phyloP scores from a whole-genome alignment of 2,888 invertebrate species.

The Megaustenia siamemsis region DNA sequence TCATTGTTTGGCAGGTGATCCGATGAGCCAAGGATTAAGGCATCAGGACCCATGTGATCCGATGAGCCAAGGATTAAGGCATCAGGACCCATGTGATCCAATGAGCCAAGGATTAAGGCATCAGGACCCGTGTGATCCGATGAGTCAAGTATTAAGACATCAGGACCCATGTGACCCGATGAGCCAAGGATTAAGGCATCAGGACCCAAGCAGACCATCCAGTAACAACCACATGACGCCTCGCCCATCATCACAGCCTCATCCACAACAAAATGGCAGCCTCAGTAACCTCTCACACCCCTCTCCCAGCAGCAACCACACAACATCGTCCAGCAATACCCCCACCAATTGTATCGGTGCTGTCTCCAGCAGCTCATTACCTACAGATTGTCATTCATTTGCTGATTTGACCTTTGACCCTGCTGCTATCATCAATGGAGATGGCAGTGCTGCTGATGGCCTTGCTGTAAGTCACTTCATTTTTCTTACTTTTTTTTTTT shows the following conservation, averaged over 20 bases:
- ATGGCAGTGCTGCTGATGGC: conserved; percentile 91
- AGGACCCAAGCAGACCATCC: conserved; percentile 52
- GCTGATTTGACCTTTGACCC: conserved; percentile 87
- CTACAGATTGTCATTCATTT: conserved; percentile 59
- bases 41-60: conserved; percentile 59
- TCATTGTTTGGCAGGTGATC: too few species aligned
- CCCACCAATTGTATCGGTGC: conserved; percentile 27
- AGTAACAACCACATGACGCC: conserved; percentile 52
- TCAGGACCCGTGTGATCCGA: conserved; percentile 53
- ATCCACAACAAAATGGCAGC: conserved; percentile 62
- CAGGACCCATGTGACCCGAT: conserved; percentile 60
- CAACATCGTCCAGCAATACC: conserved; percentile 58
- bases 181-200: conserved; percentile 60
- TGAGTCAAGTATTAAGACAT: conserved; percentile 61
- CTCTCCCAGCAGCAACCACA: conserved; percentile 69
- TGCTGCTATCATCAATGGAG: conserved; percentile 93
- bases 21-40: conserved; percentile 62
- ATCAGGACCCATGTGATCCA: conserved; percentile 52
- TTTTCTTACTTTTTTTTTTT: too few species aligned
- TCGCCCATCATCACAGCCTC: conserved; percentile 61
- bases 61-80: conserved; percentile 62
- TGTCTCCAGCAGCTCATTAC: conserved; percentile 43
- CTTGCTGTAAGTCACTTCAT: conserved; percentile 89
- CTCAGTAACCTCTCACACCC: conserved; percentile 65
- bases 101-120: conserved; percentile 59